Evolutionary conservation across 2,888 invertebrate species (phyloP), one percentile per base, ranked within the genome.

Genomic region (Noctuana brunneofusca): DNA sequence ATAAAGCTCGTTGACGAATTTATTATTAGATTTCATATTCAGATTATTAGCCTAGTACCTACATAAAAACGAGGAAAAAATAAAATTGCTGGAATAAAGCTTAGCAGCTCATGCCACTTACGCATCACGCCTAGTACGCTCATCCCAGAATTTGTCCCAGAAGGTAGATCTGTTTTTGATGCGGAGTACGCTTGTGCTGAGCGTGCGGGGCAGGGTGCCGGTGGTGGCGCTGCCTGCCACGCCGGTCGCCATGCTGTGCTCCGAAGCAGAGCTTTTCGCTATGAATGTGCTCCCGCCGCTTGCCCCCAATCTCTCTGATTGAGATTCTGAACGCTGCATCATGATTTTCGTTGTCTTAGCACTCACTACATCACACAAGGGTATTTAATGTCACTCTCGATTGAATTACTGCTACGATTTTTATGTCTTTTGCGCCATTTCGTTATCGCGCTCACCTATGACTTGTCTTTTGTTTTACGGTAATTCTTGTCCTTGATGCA

Each of bases 81-180:
- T 12, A 3, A 22, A 48, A 48, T 24, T 2, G 14, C 3, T 11
- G 5, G 22, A 9, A 38, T 22, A 14, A 55, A 30, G 16, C 30
- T 32, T 14, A 30, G 35, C 18, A 53, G 41, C 53, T n/a, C 30
- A 55, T 54, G 58, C 30, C 75, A 94, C 95, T 95, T 92, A 95
- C 95, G 92, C 93, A 81, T 95, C 94, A 70, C 94, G 90, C 69
- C 93, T 93, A 65, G 93, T 93, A 71, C 94, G 92, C 71, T 95
- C 94, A 73, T 94, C 94, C 94, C 95, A 95, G 87, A 96, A 96
- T 85, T 96, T 96, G 79, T 96, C 96, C 97, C 97, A 97, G 84
- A 97, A 97, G 52, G 95, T 93, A 66, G 95, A 94, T 73, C 96
- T 92, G 81, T 95, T 94, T 77, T 96, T 95, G 78, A 96, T 95